Base-by-base conservation (phyloP, 2,113 vertebrate genomes). In the Mastomys natalensis region DNA sequence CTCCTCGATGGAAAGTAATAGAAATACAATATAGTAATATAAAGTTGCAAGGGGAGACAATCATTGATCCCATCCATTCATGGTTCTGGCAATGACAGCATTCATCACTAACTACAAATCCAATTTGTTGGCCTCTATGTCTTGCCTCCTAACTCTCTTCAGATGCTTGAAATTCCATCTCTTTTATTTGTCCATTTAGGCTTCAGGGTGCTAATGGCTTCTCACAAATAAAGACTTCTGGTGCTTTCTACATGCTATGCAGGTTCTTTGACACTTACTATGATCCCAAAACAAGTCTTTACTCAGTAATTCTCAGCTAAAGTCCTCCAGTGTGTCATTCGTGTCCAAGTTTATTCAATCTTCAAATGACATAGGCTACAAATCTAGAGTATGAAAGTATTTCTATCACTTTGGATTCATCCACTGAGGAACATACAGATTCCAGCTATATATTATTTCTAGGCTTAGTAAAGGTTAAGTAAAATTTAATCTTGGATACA, bases 41-140 rank as follows among this genome's bases (percentile, higher is more conserved):
- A 91, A 89, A 80, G 1, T 13, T 72, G 22, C 24, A 78, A 72
- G 11, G 40, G 66, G n/a, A 73, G 19, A 7, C 45, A 74, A 26
- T 10, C 51, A 48, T 26, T 45, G 91, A 73, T 26, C 15, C 43
- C 15, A 10, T 62, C 10, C 29, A 13, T 29, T 87, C 73, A 22
- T 72, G 43, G 45, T 73, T 76, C 73, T 78, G 48, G 7, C 15
- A 91, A 31, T 95, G 72, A 87, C 37, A 84, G 60, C 3, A 48
- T 77, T 95, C n/a, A 87, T 68, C 31, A 90, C 12, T 82, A 73
- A 12, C 53, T 31, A 43, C 64, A 93, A 78, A 85, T 90, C 31
- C 58, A 90, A n/a, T n/a, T 21, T 90, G 17, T 4, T 73, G 31
- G 26, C 53, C 12, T 87, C 53, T 92, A 17, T 58, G 89, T 9